These are phyloP conservation scores for Himalopsyche anomala DNA, from an alignment of 2,888 invertebrate genomes.

Conservation along the genomic window DNA sequence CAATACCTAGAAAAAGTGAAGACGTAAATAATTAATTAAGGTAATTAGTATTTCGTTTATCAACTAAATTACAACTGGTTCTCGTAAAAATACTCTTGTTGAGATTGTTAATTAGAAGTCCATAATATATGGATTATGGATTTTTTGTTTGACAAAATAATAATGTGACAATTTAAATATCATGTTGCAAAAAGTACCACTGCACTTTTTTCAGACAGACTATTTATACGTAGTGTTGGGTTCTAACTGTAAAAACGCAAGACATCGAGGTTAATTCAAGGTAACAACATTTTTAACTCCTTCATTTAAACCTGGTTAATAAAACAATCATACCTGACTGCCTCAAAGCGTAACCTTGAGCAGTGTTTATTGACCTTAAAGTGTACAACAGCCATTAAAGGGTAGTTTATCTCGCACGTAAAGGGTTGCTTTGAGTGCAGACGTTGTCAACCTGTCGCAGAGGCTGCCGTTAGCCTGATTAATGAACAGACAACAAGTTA, in stretches of 20 bases:
- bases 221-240: background rate
- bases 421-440: slow-evolving; percentile 23
- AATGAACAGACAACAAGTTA: too few relatives aligned
- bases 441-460: slow-evolving; percentile 36
- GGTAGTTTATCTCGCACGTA: slow-evolving; percentile 21
- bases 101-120: too few relatives aligned
- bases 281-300: slow-evolving; percentile 25
- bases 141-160: too few relatives aligned
- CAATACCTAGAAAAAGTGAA: too few relatives aligned
- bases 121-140: too few relatives aligned
- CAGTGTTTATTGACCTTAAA: slow-evolving; percentile 59
- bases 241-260: slow-evolving; percentile 23
- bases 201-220: background rate
- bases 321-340: slow-evolving; percentile 27
- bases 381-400: slow-evolving; percentile 51
- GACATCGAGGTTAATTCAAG: slow-evolving; percentile 14
- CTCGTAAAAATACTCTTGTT: too few relatives aligned
- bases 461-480: background rate
- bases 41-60: too few relatives aligned
- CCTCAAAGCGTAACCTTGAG: slow-evolving; percentile 52
- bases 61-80: too few relatives aligned
- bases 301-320: slow-evolving; percentile 29
- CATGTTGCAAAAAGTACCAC: background rate
- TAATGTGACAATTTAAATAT: too few relatives aligned
- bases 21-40: too few relatives aligned